phyloP scores from a whole-genome alignment of 2,113 vertebrate genomes.

The Salvelinus namaycush region DNA sequence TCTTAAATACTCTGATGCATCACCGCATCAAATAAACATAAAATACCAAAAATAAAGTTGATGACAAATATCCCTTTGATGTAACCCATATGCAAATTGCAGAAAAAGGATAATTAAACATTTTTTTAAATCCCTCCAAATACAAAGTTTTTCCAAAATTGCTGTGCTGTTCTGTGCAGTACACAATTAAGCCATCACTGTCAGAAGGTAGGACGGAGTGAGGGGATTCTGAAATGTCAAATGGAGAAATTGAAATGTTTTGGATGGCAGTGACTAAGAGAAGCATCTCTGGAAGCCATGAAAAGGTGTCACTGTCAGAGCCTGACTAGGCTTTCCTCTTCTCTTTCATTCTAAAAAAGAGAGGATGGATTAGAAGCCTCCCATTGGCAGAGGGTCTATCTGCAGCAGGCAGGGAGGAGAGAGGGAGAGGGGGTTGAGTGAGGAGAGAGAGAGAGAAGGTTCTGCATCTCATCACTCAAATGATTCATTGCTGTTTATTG shows the following conservation, averaged over 20 bases:
- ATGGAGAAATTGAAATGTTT: neutral
- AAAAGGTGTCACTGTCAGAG: neutral
- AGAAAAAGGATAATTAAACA: neutral
- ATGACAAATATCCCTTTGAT: neutral
- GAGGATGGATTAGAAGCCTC: slow-evolving; percentile 11
- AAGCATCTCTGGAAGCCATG: neutral
- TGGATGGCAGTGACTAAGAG: neutral
- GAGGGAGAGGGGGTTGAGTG: neutral
- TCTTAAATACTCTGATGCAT: neutral
- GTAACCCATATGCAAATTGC: neutral
- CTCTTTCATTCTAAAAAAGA: neutral
- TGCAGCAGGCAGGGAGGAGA: neutral
- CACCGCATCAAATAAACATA: neutral
- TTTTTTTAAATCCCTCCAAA: neutral
- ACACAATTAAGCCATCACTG: neutral
- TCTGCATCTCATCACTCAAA: slow-evolving; percentile 18
- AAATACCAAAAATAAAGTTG: neutral
- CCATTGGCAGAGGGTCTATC: slow-evolving; percentile 31
- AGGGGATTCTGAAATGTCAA: neutral
- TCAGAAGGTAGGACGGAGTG: neutral
- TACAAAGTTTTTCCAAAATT: neutral
- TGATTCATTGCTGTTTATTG: slow-evolving; percentile 43
- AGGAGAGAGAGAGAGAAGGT: slow-evolving; percentile 1
- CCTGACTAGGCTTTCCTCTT: neutral
- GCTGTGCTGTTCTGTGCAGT: neutral